Evolutionary conservation across 2,113 vertebrate genomes (phyloP).

Genomic region (Heterotis niloticus): DNA sequence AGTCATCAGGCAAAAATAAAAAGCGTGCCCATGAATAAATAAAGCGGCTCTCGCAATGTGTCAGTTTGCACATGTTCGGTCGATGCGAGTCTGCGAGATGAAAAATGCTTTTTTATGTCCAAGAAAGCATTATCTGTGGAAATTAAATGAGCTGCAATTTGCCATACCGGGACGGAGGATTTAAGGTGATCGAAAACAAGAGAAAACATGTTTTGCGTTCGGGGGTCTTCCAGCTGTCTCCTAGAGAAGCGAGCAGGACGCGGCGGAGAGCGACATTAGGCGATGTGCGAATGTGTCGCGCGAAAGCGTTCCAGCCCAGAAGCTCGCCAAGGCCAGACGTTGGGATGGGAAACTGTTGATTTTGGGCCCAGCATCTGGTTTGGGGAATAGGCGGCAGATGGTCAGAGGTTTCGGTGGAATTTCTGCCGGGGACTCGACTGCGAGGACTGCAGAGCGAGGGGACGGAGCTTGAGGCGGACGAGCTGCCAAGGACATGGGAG

Average conservation of each 20-base stretch:
- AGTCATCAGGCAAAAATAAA: slow-evolving; percentile 24
- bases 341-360: slow-evolving; percentile 25
- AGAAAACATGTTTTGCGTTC: not conserved
- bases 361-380: slow-evolving; percentile 28
- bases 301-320: not conserved
- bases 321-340: not conserved
- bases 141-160: not conserved
- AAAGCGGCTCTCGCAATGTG: slow-evolving; percentile 25
- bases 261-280: not conserved
- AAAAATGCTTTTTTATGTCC: slow-evolving; percentile 7
- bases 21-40: slow-evolving; percentile 30
- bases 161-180: not conserved
- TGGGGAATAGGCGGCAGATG: slow-evolving; percentile 29
- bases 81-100: slow-evolving; percentile 1
- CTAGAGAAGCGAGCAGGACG: not conserved
- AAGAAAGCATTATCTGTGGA: not conserved
- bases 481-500: not conserved
- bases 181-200: not conserved
- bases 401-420: slow-evolving; percentile 18
- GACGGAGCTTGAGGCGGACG: not conserved
- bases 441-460: not conserved
- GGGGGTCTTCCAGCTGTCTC: not conserved
- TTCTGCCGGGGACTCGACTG: not conserved
- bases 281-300: not conserved
- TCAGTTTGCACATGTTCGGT: slow-evolving; percentile 30